Evolutionary conservation across 2,888 invertebrate genomes (phyloP).

Genomic region (Nemapogon koenigi): DNA sequence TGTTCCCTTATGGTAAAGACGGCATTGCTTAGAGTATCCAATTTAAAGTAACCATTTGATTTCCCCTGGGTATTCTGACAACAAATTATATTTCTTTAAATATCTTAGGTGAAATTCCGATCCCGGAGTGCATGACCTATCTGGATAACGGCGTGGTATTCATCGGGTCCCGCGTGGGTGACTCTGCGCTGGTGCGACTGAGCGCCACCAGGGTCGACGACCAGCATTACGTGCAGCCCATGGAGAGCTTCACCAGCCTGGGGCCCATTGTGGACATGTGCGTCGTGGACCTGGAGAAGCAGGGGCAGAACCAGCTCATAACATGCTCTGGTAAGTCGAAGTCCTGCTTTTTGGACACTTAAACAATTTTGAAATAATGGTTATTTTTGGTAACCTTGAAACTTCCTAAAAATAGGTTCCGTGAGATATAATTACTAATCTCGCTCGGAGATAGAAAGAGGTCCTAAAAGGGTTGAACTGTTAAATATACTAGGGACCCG

Average conservation of each 20-base stretch:
- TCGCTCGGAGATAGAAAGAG: too few species aligned
- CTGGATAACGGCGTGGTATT: conserved; percentile 98
- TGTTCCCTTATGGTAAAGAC: too few species aligned
- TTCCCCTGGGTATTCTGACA: conserved; percentile 4
- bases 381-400: too few species aligned
- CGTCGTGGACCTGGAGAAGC: conserved; percentile 94
- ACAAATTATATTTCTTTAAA: conserved; percentile 3
- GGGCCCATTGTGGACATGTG: conserved; percentile 99
- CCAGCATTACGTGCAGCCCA: conserved; percentile 88
- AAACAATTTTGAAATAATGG: too few species aligned
- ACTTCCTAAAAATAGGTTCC: too few species aligned
- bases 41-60: neutral
- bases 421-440: too few species aligned
- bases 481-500: too few species aligned
- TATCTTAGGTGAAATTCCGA: conserved; percentile 82
- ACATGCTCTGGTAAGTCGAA: conserved; percentile 84
- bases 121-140: conserved; percentile 97
- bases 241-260: conserved; percentile 97
- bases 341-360: neutral
- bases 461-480: too few species aligned
- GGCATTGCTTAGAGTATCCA: neutral
- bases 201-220: conserved; percentile 84
- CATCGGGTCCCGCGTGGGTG: conserved; percentile 94
- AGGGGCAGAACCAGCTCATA: conserved; percentile 97
- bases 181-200: conserved; percentile 92